Evolutionary conservation across 2,113 vertebrate genomes (phyloP).

Genomic region (Caranx melampygus): DNA sequence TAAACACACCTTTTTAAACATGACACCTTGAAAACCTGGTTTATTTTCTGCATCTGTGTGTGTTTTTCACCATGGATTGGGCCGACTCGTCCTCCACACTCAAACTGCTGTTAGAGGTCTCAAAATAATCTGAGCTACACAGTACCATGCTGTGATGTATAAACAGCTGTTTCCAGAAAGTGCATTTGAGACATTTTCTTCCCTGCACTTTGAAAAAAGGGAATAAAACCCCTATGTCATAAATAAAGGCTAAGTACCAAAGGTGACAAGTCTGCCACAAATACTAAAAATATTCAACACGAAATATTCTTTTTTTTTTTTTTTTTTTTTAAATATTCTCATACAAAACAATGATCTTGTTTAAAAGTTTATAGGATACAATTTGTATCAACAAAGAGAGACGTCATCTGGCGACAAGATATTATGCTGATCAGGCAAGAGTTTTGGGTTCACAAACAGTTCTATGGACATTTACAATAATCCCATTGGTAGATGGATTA

Average conservation of each 20-base stretch:
- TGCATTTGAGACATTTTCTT: conserved; percentile 39
- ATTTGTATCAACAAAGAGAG: conserved; percentile 98
- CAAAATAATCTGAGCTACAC: conserved; percentile 6
- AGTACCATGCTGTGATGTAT: conserved; percentile 25
- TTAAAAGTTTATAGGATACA: conserved; percentile 91
- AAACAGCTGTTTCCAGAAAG: conserved; percentile 25
- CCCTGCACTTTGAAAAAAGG: conserved; percentile 36
- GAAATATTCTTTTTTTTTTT: conserved; percentile 49
- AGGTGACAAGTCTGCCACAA: conserved; percentile 53
- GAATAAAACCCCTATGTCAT: conserved; percentile 23
- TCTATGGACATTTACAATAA: conserved; percentile 29
- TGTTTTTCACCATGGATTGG: background rate
- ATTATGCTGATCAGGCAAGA: conserved; percentile 24
- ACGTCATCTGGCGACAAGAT: conserved; percentile 86
- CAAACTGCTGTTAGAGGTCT: background rate
- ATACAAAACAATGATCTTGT: conserved; percentile 87
- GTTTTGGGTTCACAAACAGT: conserved; percentile 39
- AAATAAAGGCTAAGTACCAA: conserved; percentile 48
- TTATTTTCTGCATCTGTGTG: background rate
- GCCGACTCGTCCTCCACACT: background rate
- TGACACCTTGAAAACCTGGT: background rate
- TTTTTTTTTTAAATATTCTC: conserved; percentile 69
- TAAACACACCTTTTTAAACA: conserved; percentile 4
- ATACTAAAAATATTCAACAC: conserved; percentile 60
- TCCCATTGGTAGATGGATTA: conserved; percentile 27